A percentile compares a stretch with the other conserved stretches of the same genome.
These are phyloP conservation scores for Chydorus sphaericus DNA, from an alignment of 2,888 invertebrate species.

Conservation along the genomic window DNA sequence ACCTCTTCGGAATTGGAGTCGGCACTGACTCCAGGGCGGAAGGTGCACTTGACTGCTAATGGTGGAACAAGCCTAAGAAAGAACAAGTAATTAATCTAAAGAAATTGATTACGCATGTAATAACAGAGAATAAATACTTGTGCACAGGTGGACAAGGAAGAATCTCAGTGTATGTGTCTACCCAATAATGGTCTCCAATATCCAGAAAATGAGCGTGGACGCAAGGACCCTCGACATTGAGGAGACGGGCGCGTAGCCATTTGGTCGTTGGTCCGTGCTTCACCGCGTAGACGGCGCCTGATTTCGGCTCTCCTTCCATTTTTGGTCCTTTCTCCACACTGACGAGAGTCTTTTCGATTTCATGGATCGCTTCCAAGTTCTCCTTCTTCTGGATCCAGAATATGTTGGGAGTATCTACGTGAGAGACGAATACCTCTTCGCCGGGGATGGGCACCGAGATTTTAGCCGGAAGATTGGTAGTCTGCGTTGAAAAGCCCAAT, in stretches of 20 bases:
- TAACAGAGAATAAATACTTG: too few relatives aligned
- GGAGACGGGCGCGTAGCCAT: background rate
- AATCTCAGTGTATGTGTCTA: background rate
- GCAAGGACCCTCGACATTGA: background rate
- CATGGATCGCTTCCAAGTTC: background rate
- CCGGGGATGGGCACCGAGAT: background rate
- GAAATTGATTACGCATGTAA: too few relatives aligned
- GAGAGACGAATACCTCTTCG: background rate
- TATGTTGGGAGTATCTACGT: background rate
- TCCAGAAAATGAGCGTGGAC: background rate
- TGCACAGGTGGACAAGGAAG: background rate
- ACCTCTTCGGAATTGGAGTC: background rate
- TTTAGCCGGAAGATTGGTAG: background rate
- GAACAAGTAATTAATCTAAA: too few relatives aligned
- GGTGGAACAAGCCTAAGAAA: too few relatives aligned
- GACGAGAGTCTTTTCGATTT: background rate
- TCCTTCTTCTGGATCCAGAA: conserved; percentile 6
- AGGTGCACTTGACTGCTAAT: background rate
- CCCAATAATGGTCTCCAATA: background rate
- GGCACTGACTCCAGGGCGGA: background rate
- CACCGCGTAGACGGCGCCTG: background rate
- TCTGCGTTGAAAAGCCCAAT: too few relatives aligned
- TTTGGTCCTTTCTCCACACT: background rate
- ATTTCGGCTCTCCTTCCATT: too few relatives aligned
- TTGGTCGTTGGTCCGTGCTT: background rate